These are phyloP conservation scores for Protonemura montana DNA, from an alignment of 2,888 invertebrate genomes.

Conservation along the genomic window DNA sequence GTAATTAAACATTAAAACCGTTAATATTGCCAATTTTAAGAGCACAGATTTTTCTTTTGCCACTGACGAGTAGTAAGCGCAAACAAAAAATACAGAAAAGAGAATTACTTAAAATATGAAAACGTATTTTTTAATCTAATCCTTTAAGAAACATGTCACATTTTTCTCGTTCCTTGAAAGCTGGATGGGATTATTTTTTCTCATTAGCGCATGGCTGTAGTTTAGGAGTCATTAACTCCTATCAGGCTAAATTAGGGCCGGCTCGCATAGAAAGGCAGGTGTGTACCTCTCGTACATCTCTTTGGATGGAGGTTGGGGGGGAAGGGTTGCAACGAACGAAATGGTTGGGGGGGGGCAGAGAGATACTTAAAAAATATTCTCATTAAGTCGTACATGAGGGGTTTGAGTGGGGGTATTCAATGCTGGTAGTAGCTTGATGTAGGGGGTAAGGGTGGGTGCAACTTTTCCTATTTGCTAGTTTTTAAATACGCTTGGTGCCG, in stretches of 20 bases:
- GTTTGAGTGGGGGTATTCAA: background rate
- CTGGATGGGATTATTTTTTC: conserved; percentile 46
- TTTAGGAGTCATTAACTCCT: conserved; percentile 47
- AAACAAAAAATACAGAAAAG: background rate
- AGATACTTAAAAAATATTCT: conserved; percentile 41
- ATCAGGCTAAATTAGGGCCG: conserved; percentile 39
- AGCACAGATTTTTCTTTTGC: conserved; percentile 24
- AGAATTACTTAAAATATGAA: conserved; percentile 36
- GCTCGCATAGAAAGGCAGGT: conserved; percentile 29
- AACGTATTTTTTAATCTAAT: conserved; percentile 42
- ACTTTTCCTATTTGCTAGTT: conserved; percentile 40
- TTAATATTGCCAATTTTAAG: conserved; percentile 40
- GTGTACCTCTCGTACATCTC: conserved; percentile 31
- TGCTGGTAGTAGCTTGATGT: background rate
- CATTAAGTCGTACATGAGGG: conserved; percentile 31
- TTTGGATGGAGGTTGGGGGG: background rate
- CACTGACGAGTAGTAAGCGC: background rate
- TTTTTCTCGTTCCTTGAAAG: conserved; percentile 35
- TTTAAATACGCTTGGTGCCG: conserved; percentile 37
- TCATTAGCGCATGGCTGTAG: conserved; percentile 47
- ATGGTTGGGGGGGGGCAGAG: background rate
- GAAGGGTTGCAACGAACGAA: background rate
- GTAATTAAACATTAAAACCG: conserved; percentile 40
- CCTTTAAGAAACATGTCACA: conserved; percentile 48
- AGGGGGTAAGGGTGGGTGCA: conserved; percentile 7